These are phyloP conservation scores for Callyntrura guangdongensis DNA, from an alignment of 2,888 invertebrate genomes.

Conservation along the genomic window DNA sequence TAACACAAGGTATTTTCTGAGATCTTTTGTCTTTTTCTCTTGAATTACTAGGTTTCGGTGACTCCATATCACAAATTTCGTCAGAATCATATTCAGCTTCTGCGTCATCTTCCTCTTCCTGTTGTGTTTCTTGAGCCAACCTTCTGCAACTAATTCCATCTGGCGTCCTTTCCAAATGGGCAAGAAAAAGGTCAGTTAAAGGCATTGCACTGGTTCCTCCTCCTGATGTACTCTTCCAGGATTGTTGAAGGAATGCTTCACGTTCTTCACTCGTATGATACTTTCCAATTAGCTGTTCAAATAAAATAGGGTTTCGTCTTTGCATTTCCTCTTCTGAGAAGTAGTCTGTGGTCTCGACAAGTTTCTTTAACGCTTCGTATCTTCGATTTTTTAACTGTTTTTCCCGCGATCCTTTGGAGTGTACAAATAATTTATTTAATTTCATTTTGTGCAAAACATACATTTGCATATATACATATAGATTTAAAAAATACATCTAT, in stretches of 20 bases:
- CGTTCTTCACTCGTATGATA: constrained; percentile 93
- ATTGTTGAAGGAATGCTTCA: constrained; percentile 85
- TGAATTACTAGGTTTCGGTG: constrained; percentile 86
- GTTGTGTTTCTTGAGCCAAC: constrained; percentile 88
- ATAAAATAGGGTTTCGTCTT: constrained; percentile 94
- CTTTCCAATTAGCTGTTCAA: constrained; percentile 95
- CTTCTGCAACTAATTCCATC: constrained; percentile 86
- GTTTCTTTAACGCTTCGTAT: constrained; percentile 92
- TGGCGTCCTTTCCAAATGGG: constrained; percentile 92
- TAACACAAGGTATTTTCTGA: constrained; percentile 82
- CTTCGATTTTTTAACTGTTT: constrained; percentile 90
- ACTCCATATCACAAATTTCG: constrained; percentile 84
- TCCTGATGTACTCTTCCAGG: constrained; percentile 72
- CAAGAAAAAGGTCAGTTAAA: constrained; percentile 89
- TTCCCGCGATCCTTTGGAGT: constrained; percentile 64
- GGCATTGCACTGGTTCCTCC: constrained; percentile 79
- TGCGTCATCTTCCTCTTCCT: constrained; percentile 88
- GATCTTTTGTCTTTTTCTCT: constrained; percentile 86
- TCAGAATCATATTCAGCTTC: constrained; percentile 85
- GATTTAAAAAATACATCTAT: not conserved
- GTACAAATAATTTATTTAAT: not conserved
- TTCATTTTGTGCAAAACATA: not conserved
- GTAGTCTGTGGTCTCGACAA: constrained; percentile 91
- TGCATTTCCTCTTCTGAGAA: constrained; percentile 98
- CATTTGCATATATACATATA: no score